phyloP scores from a whole-genome alignment of 2,888 invertebrate species.

The Dromius quadrimaculatus region DNA sequence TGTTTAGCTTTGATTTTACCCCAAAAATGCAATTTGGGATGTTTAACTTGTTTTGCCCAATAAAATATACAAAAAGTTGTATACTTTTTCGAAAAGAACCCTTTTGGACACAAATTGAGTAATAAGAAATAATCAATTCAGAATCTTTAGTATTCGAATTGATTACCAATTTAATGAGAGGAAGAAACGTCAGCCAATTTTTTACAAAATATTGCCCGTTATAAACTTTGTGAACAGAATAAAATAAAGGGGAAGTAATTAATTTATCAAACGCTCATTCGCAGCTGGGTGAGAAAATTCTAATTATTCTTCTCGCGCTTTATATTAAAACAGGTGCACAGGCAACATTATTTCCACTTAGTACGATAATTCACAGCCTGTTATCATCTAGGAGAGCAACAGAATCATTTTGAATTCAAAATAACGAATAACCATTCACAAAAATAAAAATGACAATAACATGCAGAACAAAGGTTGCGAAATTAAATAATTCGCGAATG shows the following conservation, averaged over 20 bases:
- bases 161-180: too few species aligned
- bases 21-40: not conserved
- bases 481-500: constrained; percentile 33
- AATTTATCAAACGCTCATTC: constrained; percentile 36
- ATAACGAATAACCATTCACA: constrained; percentile 8
- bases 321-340: constrained; percentile 42
- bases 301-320: constrained; percentile 39
- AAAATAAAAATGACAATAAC: constrained; percentile 31
- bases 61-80: too few species aligned
- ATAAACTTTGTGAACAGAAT: not conserved
- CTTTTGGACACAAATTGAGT: too few species aligned
- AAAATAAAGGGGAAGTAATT: constrained; percentile 45
- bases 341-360: constrained; percentile 18
- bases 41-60: not conserved
- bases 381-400: too few species aligned
- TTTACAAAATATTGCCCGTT: too few species aligned
- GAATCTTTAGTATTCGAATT: too few species aligned
- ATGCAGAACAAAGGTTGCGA: constrained; percentile 18
- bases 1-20: constrained; percentile 2
- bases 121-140: too few species aligned
- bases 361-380: constrained; percentile 23
- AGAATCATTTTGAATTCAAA: too few species aligned
- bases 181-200: too few species aligned
- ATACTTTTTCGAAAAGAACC: too few species aligned
- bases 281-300: constrained; percentile 28